phyloP scores from a whole-genome alignment of 2,888 invertebrate species.

The Acanthacorydalis orientalis region DNA sequence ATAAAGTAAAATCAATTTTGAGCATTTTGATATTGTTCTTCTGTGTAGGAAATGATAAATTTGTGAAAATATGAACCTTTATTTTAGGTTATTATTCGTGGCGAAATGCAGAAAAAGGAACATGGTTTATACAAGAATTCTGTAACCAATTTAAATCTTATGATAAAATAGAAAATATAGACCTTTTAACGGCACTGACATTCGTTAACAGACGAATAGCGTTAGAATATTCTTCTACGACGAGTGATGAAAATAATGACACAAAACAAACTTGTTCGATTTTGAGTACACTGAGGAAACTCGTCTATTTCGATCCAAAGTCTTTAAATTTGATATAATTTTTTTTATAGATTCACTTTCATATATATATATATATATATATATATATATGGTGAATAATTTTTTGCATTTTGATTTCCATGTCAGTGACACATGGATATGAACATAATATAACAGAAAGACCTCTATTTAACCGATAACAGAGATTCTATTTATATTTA shows the following conservation, averaged over 20 bases:
- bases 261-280: constrained; percentile 55
- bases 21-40: background rate
- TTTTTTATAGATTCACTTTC: background rate
- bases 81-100: constrained; percentile 45
- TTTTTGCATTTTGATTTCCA: background rate
- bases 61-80: constrained; percentile 8
- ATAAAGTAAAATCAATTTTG: too few relatives aligned
- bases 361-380: background rate
- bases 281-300: constrained; percentile 45
- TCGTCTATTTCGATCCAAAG: constrained; percentile 26
- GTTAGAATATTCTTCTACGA: constrained; percentile 40
- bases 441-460: too few relatives aligned
- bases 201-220: constrained; percentile 43
- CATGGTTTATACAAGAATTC: constrained; percentile 57
- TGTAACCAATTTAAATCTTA: constrained; percentile 34
- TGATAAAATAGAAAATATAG: constrained; percentile 26
- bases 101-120: constrained; percentile 45
- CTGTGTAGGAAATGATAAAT: background rate
- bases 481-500: too few relatives aligned
- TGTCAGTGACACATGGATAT: background rate
- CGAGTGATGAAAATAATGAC: constrained; percentile 24
- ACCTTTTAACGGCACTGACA: constrained; percentile 47
- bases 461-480: too few relatives aligned
- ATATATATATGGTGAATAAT: background rate
- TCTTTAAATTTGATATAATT: background rate